Evolutionary conservation across 1,140 invertebrate genomes (phyloP), one percentile per base, ranked within the genome.

Genomic region (Ditylenchus dipsaci): DNA sequence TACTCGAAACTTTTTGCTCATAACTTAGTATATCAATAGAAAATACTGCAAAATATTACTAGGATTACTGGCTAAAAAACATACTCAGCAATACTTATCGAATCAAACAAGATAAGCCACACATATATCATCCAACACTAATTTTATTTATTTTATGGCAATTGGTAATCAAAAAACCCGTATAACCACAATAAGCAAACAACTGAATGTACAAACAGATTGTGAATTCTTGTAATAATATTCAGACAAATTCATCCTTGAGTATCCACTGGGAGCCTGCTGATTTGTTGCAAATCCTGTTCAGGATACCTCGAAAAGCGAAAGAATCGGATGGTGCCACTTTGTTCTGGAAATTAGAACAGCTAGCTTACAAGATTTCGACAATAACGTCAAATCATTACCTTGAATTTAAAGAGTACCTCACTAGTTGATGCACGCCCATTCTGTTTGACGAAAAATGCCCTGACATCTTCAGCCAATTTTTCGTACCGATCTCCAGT

Each of bases 401-500:
- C 77, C 74, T 76, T 69, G 59, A 79, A 79, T 23, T 65, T 63
- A 19, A 30, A 38, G 13, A 80, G 33, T 43, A 80, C 72, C 47
- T 82, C 77, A 33, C 45, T 68, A n/a, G 78, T 78, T 19, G 30
- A 72, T 13, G 71, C 71, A 0, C 42, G 57, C 8, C 75, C 77
- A 19, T 76, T 62, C 3, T 74, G 63, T 27, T 43, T 47, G n/a
- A 65, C 53, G 30, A 80, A 69, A 57, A 82, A 80, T 9, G 42
- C 23, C n/a, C 72, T 67, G 21, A 80, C 64, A 23, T 80, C 75
- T 1, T 65, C 67, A 13, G 79, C 80, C 27, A 80, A 67, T 33
- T 73, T 73, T 49, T 79, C 79, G 53, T 73, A 82, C 30, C 69
- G 60, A 63, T 79, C 79, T 27, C 67, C 65, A 23, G 67, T 63